Evolutionary conservation across 2,888 invertebrate species (phyloP).

Genomic region (Catocala nupta): DNA sequence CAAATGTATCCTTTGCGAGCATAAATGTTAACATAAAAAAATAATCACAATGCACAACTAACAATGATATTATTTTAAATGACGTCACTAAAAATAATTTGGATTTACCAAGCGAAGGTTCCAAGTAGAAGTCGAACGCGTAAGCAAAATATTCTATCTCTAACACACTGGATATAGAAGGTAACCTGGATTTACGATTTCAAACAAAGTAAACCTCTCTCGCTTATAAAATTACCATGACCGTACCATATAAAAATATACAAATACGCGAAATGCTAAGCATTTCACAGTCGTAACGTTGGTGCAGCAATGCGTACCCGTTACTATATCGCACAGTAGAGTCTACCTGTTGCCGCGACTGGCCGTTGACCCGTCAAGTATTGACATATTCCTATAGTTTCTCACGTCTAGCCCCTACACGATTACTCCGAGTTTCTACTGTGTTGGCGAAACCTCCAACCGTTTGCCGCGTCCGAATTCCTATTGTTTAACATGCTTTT

Average conservation of each 20-base stretch:
- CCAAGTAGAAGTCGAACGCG: too few relatives aligned
- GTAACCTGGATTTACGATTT: background rate
- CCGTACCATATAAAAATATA: conserved; percentile 20
- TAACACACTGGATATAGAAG: too few relatives aligned
- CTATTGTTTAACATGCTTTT: conserved; percentile 2
- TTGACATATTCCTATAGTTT: conserved; percentile 87
- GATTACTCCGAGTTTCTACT: conserved; percentile 69
- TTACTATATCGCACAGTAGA: conserved; percentile 75
- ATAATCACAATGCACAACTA: too few relatives aligned
- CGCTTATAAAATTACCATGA: conserved; percentile 13
- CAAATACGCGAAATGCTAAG: conserved; percentile 38
- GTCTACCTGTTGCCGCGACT: conserved; percentile 76
- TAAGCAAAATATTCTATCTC: too few relatives aligned
- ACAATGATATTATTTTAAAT: too few relatives aligned
- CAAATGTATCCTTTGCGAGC: too few relatives aligned
- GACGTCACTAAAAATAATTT: too few relatives aligned
- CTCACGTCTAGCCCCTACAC: conserved; percentile 79
- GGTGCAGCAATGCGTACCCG: conserved; percentile 58
- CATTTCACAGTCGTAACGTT: conserved; percentile 51
- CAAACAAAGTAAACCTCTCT: background rate
- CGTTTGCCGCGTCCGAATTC: conserved; percentile 44
- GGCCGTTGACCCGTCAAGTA: conserved; percentile 86
- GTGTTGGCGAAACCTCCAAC: conserved; percentile 54
- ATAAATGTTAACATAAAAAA: too few relatives aligned
- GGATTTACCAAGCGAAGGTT: too few relatives aligned